These are phyloP conservation scores for Podarcis muralis DNA, from an alignment of 2,113 vertebrate genomes.

Conservation along the genomic window DNA sequence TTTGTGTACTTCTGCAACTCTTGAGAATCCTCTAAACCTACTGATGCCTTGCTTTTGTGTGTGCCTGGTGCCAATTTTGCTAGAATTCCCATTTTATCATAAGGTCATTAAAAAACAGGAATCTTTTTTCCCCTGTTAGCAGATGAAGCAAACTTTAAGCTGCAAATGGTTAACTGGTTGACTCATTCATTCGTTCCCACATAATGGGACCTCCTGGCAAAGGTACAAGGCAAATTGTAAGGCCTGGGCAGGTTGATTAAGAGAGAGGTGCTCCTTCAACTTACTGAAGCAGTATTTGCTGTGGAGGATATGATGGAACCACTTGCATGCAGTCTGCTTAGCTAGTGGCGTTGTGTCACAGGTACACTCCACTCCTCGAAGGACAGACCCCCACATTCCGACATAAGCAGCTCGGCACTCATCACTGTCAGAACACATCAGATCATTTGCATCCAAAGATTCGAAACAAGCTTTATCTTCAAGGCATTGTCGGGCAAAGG, in stretches of 20 bases:
- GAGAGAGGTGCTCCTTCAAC: constrained; percentile 38
- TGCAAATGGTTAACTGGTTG: no score
- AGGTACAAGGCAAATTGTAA: no score
- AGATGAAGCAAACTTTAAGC: no score
- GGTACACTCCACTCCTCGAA: constrained; percentile 79
- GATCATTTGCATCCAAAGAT: constrained; percentile 65
- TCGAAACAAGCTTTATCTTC: constrained; percentile 75
- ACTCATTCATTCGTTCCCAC: no score
- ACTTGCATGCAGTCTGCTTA: constrained; percentile 74
- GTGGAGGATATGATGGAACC: constrained; percentile 82
- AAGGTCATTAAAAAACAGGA: no score
- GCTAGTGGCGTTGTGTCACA: constrained; percentile 67
- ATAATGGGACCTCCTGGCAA: no score
- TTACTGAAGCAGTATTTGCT: constrained; percentile 84
- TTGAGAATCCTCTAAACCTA: neutral
- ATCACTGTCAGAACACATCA: constrained; percentile 73
- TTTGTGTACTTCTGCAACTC: neutral
- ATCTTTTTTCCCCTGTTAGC: no score
- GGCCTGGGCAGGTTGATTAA: no score
- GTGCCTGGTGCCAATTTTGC: neutral
- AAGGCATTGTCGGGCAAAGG: constrained; percentile 66
- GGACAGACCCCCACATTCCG: constrained; percentile 78
- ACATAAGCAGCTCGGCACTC: constrained; percentile 88
- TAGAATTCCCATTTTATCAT: neutral
- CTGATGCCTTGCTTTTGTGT: neutral